These are phyloP conservation scores for Macropus fuliginosus DNA, from an alignment of 2,797 vertebrate species.

Conservation along the genomic window DNA sequence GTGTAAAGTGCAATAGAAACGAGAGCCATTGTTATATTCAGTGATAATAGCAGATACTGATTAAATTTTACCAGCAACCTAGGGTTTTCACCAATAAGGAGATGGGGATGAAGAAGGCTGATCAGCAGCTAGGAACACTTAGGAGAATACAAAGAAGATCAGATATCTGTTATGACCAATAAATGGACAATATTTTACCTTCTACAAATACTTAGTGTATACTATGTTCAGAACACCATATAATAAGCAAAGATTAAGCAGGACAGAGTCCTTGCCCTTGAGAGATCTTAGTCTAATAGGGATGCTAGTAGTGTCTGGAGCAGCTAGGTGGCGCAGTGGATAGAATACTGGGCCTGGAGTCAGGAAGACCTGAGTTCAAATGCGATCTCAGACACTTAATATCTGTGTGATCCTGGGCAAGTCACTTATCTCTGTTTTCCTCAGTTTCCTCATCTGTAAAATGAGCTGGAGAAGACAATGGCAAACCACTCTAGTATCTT, in stretches of 20 bases:
- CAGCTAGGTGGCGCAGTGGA: not conserved
- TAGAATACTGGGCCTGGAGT: not conserved
- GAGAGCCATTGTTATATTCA: not conserved
- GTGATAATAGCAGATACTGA: not conserved
- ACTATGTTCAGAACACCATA: not conserved
- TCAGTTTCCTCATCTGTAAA: not conserved
- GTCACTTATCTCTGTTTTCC: not conserved
- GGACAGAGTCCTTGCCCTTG: not conserved
- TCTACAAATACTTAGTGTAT: not conserved
- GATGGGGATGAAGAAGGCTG: constrained; percentile 8
- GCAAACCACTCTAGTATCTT: not conserved
- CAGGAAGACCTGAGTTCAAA: not conserved
- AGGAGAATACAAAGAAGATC: constrained; percentile 31
- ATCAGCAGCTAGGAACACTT: not conserved
- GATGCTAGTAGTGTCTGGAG: not conserved
- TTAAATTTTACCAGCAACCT: constrained; percentile 13
- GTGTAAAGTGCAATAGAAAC: not conserved
- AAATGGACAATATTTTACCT: constrained; percentile 25
- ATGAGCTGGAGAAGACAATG: not conserved
- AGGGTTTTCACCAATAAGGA: not conserved
- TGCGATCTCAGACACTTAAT: not conserved
- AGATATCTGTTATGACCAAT: not conserved
- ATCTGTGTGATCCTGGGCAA: not conserved
- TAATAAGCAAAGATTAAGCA: not conserved
- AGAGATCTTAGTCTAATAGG: not conserved